A percentile compares a stretch with the other conserved stretches of the same genome.
phyloP scores from a whole-genome alignment of 2,888 invertebrate genomes.

The Coleophora flavipennella region DNA sequence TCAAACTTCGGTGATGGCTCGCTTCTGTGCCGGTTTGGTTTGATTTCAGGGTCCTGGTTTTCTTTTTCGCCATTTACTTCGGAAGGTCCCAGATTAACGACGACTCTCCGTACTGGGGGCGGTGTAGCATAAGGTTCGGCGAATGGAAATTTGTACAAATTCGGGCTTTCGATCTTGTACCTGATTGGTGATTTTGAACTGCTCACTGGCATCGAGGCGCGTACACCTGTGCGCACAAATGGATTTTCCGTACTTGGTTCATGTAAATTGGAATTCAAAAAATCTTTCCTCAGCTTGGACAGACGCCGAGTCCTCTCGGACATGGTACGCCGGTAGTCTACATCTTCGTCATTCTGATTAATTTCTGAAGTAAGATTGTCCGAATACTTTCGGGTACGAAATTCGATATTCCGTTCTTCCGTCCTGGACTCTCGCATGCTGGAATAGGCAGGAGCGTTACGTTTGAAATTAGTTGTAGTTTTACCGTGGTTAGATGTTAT shows the following conservation, averaged over 20 bases:
- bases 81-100: constrained; percentile 42
- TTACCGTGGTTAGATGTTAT: constrained; percentile 62
- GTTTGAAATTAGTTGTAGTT: constrained; percentile 59
- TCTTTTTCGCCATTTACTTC: constrained; percentile 46
- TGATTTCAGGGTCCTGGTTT: constrained; percentile 41
- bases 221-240: constrained; percentile 47
- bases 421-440: constrained; percentile 60
- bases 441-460: constrained; percentile 55
- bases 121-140: constrained; percentile 65
- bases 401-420: constrained; percentile 49
- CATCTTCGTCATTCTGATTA: constrained; percentile 61
- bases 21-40: constrained; percentile 34
- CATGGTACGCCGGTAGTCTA: constrained; percentile 57
- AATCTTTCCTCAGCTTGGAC: constrained; percentile 56
- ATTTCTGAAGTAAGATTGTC: constrained; percentile 61
- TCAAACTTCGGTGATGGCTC: constrained; percentile 47
- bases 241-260: constrained; percentile 45
- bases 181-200: constrained; percentile 26
- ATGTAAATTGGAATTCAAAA: constrained; percentile 58
- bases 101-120: constrained; percentile 47
- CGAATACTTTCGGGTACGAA: constrained; percentile 59
- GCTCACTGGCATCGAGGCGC: constrained; percentile 53
- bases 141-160: constrained; percentile 64
- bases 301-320: constrained; percentile 56
- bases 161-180: constrained; percentile 63